A percentile compares a stretch with the other conserved stretches of the same genome.
These are phyloP conservation scores for Oryzias celebensis DNA, from an alignment of 2,113 vertebrate genomes.

Conservation along the genomic window DNA sequence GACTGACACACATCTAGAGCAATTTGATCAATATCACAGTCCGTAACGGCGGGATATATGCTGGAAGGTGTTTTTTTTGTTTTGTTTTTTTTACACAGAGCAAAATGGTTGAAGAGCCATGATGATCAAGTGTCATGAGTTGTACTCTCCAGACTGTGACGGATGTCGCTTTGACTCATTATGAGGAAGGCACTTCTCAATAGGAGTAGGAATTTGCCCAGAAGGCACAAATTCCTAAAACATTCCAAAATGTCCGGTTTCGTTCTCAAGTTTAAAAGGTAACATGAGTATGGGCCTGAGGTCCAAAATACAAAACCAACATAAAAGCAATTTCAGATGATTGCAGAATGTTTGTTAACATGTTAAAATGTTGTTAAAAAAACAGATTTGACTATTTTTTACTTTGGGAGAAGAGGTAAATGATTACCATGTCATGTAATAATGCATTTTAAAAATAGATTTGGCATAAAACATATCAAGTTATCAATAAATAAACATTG, in stretches of 20 bases:
- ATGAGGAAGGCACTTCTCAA: conserved; percentile 18
- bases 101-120: conserved; percentile 40
- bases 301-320: neutral
- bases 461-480: too few relatives aligned
- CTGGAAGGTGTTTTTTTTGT: neutral
- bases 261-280: conserved; percentile 8
- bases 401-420: too few relatives aligned
- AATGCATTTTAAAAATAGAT: too few relatives aligned
- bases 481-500: too few relatives aligned
- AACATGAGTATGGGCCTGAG: neutral
- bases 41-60: conserved; percentile 42
- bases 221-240: conserved; percentile 43
- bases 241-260: conserved; percentile 48
- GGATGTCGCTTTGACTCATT: conserved; percentile 28
- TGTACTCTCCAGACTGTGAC: conserved; percentile 16
- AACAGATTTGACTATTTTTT: too few relatives aligned
- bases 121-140: conserved; percentile 46
- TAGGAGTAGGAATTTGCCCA: conserved; percentile 35
- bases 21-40: conserved; percentile 44
- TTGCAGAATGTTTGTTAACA: neutral
- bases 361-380: too few relatives aligned
- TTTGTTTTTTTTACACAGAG: conserved; percentile 19
- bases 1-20: conserved; percentile 25
- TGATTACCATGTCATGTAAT: too few relatives aligned
- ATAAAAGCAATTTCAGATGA: neutral